Conservation (phyloP, 2,797 vertebrate species). For the Sebastes vulpes region DNA sequence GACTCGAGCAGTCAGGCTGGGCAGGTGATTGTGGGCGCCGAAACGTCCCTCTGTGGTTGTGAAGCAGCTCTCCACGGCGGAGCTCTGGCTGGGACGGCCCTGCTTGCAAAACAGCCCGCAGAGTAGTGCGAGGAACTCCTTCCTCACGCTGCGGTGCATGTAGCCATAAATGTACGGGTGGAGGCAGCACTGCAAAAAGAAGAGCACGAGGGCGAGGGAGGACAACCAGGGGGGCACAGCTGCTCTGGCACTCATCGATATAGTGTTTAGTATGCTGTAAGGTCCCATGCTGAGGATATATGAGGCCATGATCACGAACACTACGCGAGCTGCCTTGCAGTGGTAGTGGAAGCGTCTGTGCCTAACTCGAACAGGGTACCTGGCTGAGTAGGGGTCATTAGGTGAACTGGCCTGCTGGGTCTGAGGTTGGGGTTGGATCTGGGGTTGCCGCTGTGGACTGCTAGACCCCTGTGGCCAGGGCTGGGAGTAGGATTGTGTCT, state of each 20-base stretch:
- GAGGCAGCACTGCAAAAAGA: constrained; percentile 92
- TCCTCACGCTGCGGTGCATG: constrained; percentile 92
- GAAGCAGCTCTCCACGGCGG: constrained; percentile 85
- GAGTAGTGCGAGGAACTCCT: constrained; percentile 89
- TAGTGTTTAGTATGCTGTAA: constrained; percentile 89
- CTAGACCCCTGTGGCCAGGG: constrained; percentile 61
- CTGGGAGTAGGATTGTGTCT: constrained; percentile 78
- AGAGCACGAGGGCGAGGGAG: constrained; percentile 89
- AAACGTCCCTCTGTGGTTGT: constrained; percentile 86
- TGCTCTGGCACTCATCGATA: constrained; percentile 83
- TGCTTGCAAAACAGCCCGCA: constrained; percentile 86
- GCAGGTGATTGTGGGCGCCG: constrained; percentile 71
- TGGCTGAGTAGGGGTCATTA: constrained; percentile 62
- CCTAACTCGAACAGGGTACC: constrained; percentile 79
- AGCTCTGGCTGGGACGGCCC: constrained; percentile 78
- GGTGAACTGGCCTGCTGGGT: constrained; percentile 65
- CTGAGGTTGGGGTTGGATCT: constrained; percentile 45
- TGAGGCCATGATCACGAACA: constrained; percentile 92
- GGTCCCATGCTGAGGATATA: constrained; percentile 92
- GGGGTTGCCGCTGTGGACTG: constrained; percentile 67
- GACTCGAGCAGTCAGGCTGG: constrained; percentile 79
- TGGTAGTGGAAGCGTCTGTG: constrained; percentile 90
- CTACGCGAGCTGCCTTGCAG: constrained; percentile 92
- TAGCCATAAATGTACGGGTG: constrained; percentile 94
- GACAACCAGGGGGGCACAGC: constrained; percentile 87